Percentiles rank a stretch among this genome's conserved stretches.
Conservation (phyloP, 2,113 vertebrate genomes). For the Entelurus aequoreus region DNA sequence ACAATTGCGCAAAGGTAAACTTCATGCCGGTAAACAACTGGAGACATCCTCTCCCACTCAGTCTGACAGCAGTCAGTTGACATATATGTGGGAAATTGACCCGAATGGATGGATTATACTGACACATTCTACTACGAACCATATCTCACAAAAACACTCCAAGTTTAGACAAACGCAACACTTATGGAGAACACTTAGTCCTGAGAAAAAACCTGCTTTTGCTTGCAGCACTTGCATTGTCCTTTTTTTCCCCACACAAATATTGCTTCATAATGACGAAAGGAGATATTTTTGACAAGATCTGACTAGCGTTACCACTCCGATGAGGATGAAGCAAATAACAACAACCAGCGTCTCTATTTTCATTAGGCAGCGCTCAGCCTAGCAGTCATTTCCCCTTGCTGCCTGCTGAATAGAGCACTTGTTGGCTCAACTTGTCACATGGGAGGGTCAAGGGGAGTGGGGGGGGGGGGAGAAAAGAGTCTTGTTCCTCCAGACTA, state of each 20-base stretch:
- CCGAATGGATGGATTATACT: conserved; percentile 14
- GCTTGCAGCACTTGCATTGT: neutral
- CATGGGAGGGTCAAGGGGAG: conserved; percentile 69
- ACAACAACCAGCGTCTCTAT: conserved; percentile 62
- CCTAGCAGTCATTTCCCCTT: conserved; percentile 65
- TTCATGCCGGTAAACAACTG: conserved; percentile 42
- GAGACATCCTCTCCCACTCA: conserved; percentile 38
- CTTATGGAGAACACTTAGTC: conserved; percentile 2
- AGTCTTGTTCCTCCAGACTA: conserved; percentile 72
- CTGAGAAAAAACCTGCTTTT: conserved; percentile 1
- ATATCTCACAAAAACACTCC: conserved; percentile 24
- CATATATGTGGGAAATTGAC: conserved; percentile 4
- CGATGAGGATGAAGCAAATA: conserved; percentile 47
- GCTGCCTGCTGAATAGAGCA: conserved; percentile 66
- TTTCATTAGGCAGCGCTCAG: conserved; percentile 66
- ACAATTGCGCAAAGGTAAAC: conserved; percentile 43
- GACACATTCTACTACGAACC: conserved; percentile 4
- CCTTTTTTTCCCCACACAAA: neutral
- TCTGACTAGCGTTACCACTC: conserved; percentile 17
- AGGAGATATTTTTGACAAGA: conserved; percentile 1
- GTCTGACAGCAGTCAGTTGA: conserved; percentile 26
- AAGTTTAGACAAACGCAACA: conserved; percentile 14
- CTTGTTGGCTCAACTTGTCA: conserved; percentile 73
- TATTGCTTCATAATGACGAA: conserved; percentile 3
- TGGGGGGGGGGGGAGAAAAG: conserved; percentile 59